Conservation (phyloP, 2,888 invertebrate species). For the Standfussiana lucernea region DNA sequence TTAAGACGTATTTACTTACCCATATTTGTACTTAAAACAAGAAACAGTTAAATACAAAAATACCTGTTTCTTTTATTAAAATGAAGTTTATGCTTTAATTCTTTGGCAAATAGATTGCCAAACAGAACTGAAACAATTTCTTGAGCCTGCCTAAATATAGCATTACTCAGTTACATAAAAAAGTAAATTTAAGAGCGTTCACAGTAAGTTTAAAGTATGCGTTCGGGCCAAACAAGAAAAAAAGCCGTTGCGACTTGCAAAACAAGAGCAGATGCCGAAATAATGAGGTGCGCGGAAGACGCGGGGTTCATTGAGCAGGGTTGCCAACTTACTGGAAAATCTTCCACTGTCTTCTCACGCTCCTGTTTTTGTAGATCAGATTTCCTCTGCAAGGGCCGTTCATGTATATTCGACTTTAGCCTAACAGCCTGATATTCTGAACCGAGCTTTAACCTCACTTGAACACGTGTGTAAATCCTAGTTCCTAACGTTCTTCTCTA, state of each 20-base stretch:
- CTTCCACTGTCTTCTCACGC: not conserved
- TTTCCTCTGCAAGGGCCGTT: not conserved
- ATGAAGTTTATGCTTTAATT: too few relatives aligned
- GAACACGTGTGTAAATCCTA: not conserved
- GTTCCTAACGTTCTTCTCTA: not conserved
- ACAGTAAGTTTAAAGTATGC: constrained; percentile 63
- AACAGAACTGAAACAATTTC: constrained; percentile 17
- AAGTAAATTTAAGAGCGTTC: constrained; percentile 58
- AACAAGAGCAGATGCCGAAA: constrained; percentile 86
- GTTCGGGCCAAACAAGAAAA: constrained; percentile 63
- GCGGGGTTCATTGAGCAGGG: constrained; percentile 68
- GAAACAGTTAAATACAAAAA: not conserved
- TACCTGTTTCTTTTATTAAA: not conserved
- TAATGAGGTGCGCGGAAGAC: constrained; percentile 84
- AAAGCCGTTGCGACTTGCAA: constrained; percentile 70
- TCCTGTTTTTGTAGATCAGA: not conserved
- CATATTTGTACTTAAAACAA: too few relatives aligned
- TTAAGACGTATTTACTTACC: too few relatives aligned
- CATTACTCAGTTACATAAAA: constrained; percentile 53
- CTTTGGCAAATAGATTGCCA: constrained; percentile 5
- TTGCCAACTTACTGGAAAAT: constrained; percentile 12
- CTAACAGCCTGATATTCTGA: not conserved
- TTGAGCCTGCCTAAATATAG: constrained; percentile 18
- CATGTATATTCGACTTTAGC: not conserved
- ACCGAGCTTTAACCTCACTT: not conserved